Base-by-base conservation (phyloP, 1,140 invertebrate genomes). In the Colletes latitarsis region DNA sequence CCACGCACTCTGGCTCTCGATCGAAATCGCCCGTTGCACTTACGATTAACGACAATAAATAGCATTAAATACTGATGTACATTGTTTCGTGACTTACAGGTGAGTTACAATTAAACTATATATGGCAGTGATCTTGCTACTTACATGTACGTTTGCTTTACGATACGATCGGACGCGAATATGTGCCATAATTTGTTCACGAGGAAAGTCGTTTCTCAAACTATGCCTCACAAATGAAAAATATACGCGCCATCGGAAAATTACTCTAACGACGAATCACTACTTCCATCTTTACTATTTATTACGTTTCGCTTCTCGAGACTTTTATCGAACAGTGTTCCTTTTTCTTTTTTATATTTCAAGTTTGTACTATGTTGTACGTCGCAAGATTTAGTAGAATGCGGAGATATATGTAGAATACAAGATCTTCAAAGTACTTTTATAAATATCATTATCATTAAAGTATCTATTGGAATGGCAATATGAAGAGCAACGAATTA, bases 11-110 rank as follows among this genome's bases (percentile, higher is more conserved):
- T 30, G n/a, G 39, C 41, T 6, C 30, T 66, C 63, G 53, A 67
- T 67, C 81, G 60, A 85, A 64, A 75, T 71, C 80, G 53, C n/a
- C 30, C 62, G 52, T 77, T 67, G 10, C 58, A 88, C 89, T 90
- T 90, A 92, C 72, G 30, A 82, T 86, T 89, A 90, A 86, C 80
- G 87, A 89, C 91, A 93, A 93, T 93, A 93, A 93, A 93, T 90
- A 88, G 83, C 83, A 88, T 91, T 93, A 93, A 93, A 93, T 93
- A 93, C 92, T 93, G 92, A 93, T 93, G 85, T 92, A 93, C 92
- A 93, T 67, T 90, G 85, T 91, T 86, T 83, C 49, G 60, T 85
- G 84, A 82, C 85, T 89, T 90, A 88, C 76, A 81, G 85, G 80
- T 84, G 81, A 83, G 69, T 87, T 87, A 83, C 66, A 87, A 87